These are phyloP conservation scores for Xiphophorus couchianus DNA, from an alignment of 2,113 vertebrate genomes.

Conservation along the genomic window DNA sequence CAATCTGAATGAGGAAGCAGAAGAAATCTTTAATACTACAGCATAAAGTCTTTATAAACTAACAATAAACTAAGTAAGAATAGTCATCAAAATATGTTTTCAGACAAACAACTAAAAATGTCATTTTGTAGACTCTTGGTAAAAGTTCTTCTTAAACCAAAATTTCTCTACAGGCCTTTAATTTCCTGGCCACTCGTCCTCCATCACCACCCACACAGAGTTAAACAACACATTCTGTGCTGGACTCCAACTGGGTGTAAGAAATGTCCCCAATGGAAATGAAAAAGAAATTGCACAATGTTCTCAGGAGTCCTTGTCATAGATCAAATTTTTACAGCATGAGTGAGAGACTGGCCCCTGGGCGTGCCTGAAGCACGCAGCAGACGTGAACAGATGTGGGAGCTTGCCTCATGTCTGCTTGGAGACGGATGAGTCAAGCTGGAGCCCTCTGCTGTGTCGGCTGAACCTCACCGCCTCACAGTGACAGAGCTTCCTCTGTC, in stretches of 20 bases:
- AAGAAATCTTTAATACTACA: neutral
- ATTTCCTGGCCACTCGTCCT: conserved; percentile 34
- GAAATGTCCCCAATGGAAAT: neutral
- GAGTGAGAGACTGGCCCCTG: conserved; percentile 28
- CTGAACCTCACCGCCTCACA: conserved; percentile 14
- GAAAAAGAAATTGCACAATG: neutral
- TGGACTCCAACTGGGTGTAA: conserved; percentile 7
- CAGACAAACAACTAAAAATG: neutral
- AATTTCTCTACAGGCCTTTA: conserved; percentile 13
- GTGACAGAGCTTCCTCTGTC: conserved; percentile 13
- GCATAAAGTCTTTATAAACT: neutral
- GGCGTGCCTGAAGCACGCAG: conserved; percentile 20
- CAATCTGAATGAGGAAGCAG: neutral
- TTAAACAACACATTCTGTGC: conserved; percentile 18
- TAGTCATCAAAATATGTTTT: neutral
- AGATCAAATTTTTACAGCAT: conserved; percentile 21
- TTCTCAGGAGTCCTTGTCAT: conserved; percentile 27
- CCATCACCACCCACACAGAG: conserved; percentile 13
- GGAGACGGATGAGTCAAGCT: conserved; percentile 47
- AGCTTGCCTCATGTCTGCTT: conserved; percentile 35
- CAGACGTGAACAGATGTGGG: conserved; percentile 24
- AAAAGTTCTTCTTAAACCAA: conserved; percentile 45
- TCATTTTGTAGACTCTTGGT: neutral
- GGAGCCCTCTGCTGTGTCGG: conserved; percentile 46
- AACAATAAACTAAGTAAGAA: neutral